phyloP scores from a whole-genome alignment of 1,140 invertebrate genomes.

The Wiebesia pumilae region DNA sequence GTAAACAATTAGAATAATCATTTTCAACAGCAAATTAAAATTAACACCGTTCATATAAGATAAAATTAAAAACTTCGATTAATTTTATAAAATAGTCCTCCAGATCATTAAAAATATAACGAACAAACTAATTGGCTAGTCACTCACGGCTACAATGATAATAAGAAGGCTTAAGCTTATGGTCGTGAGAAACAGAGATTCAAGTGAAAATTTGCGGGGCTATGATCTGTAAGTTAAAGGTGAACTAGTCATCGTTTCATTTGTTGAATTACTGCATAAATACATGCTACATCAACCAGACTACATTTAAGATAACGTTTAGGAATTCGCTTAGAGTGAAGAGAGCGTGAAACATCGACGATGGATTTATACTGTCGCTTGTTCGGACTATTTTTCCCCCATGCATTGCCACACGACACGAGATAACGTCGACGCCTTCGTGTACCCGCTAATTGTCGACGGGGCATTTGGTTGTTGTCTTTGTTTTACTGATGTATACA shows the following conservation, averaged over 20 bases:
- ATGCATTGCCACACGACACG: conserved; percentile 24
- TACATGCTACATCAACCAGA: background rate
- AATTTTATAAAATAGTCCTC: no score
- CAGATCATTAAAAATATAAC: background rate
- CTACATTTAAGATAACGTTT: conserved; percentile 19
- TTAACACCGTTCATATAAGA: no score
- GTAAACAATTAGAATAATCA: no score
- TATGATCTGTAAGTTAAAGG: background rate
- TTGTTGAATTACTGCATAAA: background rate
- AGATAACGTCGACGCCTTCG: conserved; percentile 40
- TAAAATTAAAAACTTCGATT: no score
- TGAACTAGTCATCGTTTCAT: background rate
- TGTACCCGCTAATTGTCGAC: conserved; percentile 38
- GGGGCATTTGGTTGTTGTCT: conserved; percentile 4
- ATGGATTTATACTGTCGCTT: conserved; percentile 43
- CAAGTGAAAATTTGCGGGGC: background rate
- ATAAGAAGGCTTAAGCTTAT: background rate
- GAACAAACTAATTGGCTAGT: background rate
- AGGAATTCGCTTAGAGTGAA: background rate
- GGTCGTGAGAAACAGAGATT: background rate
- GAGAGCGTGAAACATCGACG: conserved; percentile 1
- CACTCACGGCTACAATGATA: background rate
- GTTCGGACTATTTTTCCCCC: conserved; percentile 8
- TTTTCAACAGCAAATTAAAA: no score
- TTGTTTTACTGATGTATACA: conserved; percentile 8